Evolutionary conservation across 2,888 invertebrate species (phyloP).

Genomic region (Apamea monoglypha): DNA sequence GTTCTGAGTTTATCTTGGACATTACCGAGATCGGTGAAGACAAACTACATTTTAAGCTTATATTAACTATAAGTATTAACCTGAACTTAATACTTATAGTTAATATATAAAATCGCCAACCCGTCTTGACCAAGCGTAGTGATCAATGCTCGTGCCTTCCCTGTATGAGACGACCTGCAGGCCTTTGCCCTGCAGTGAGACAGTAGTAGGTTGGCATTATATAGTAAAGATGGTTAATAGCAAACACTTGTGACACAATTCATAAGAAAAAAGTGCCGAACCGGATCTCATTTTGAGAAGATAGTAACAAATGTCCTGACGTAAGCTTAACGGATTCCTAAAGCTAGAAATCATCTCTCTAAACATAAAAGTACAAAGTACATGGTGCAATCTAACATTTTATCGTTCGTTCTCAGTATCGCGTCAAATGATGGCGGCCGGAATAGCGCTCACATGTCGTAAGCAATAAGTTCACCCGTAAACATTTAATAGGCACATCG

Average conservation of each 20-base stretch:
- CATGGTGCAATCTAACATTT: conserved; percentile 34
- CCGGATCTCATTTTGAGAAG: not conserved
- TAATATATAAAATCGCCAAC: no score
- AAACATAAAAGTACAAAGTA: conserved; percentile 16
- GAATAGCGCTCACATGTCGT: conserved; percentile 56
- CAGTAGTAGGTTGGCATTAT: no score
- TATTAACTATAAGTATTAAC: no score
- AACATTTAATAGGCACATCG: conserved; percentile 78
- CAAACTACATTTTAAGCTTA: no score
- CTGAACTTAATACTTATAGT: no score
- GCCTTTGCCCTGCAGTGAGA: no score
- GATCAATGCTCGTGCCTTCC: no score
- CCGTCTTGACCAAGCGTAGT: no score
- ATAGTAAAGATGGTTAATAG: not conserved
- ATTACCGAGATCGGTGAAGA: no score
- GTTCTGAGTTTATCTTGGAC: no score
- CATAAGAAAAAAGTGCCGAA: not conserved
- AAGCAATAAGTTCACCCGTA: conserved; percentile 70
- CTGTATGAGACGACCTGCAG: no score
- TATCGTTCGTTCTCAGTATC: conserved; percentile 33
- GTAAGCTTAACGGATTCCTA: not conserved
- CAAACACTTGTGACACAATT: not conserved
- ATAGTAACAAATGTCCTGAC: not conserved
- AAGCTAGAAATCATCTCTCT: not conserved
- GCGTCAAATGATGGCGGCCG: conserved; percentile 55